Conservation (phyloP, 2,888 invertebrate species). For the Bombylius major region DNA sequence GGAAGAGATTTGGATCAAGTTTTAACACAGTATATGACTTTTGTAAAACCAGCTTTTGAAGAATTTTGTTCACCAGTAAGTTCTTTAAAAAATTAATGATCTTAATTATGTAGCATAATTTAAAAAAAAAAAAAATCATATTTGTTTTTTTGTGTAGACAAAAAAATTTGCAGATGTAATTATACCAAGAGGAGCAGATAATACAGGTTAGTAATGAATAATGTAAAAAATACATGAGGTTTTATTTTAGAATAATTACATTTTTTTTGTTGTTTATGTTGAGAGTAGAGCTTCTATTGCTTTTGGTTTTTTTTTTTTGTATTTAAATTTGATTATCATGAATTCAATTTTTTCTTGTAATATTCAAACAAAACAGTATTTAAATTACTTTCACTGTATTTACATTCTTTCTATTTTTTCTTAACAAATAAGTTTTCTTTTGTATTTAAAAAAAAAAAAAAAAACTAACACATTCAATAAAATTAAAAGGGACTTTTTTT, state of each 20-base stretch:
- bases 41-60: constrained; percentile 99
- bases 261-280: too few species aligned
- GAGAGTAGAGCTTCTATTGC: too few species aligned
- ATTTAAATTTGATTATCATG: too few species aligned
- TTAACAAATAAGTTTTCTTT: too few species aligned
- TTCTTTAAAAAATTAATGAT: constrained; percentile 15
- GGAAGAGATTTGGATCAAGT: constrained; percentile 90
- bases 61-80: constrained; percentile 94
- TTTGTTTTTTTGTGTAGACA: constrained; percentile 47
- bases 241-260: too few species aligned
- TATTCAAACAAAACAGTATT: background rate
- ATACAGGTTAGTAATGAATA: constrained; percentile 62
- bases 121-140: background rate
- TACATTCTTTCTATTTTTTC: too few species aligned
- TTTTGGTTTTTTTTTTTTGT: too few species aligned
- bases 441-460: too few species aligned
- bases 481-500: too few species aligned
- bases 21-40: constrained; percentile 91
- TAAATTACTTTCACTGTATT: too few species aligned
- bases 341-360: background rate
- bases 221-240: background rate
- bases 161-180: constrained; percentile 99
- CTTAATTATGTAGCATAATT: background rate
- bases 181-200: constrained; percentile 96
- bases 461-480: too few species aligned